phyloP scores from a whole-genome alignment of 2,113 vertebrate species.

The Alces alces region DNA sequence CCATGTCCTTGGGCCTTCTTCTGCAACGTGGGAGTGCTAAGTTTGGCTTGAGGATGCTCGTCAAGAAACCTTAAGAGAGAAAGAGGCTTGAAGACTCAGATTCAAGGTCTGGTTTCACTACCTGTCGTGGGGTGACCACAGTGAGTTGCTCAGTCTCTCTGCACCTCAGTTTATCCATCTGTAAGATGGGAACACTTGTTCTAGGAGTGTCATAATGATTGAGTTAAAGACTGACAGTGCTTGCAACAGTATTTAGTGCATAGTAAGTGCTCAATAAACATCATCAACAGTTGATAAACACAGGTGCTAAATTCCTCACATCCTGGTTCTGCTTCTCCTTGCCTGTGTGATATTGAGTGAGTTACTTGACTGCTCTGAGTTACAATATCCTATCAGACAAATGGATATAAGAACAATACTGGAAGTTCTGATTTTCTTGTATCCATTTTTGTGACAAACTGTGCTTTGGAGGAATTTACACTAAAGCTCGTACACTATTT shows the following conservation, averaged over 20 bases:
- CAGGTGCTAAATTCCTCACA: background rate
- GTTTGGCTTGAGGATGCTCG: background rate
- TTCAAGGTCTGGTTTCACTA: background rate
- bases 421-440: background rate
- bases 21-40: fast-evolving
- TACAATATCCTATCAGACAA: background rate
- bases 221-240: background rate
- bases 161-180: background rate
- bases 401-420: too few relatives aligned
- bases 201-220: background rate
- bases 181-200: background rate
- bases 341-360: background rate
- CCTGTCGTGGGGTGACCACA: fast-evolving
- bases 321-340: background rate
- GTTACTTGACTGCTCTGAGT: background rate
- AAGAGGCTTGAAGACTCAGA: background rate
- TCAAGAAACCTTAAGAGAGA: background rate
- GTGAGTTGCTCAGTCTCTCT: background rate
- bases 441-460: background rate
- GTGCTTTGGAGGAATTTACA: background rate
- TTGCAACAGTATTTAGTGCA: background rate
- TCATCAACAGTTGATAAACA: background rate
- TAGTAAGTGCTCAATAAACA: background rate
- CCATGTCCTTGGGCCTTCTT: too few relatives aligned
- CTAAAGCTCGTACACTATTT: fast-evolving